These are phyloP conservation scores for Alouatta palliata DNA, from an alignment of 2,113 vertebrate species.

Conservation along the genomic window DNA sequence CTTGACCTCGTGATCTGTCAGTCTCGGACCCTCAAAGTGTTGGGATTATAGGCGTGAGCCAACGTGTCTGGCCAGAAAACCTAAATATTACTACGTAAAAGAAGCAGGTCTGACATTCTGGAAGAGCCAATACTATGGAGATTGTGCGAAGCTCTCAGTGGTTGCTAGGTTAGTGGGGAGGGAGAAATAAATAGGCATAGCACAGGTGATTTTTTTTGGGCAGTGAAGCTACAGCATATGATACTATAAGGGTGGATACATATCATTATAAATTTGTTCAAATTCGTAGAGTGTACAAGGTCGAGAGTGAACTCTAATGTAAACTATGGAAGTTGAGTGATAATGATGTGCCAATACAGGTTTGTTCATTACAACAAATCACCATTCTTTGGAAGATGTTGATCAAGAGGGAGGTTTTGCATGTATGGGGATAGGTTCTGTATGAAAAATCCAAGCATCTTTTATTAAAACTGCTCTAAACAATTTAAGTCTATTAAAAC, in stretches of 20 bases:
- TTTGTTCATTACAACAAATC: background rate
- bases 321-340: background rate
- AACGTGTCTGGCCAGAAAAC: background rate
- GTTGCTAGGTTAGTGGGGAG: background rate
- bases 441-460: background rate
- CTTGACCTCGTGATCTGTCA: too few relatives aligned
- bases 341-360: background rate
- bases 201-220: background rate
- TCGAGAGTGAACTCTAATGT: too few relatives aligned
- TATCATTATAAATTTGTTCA: background rate
- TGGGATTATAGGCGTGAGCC: too few relatives aligned
- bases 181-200: background rate
- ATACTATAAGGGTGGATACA: background rate
- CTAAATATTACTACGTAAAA: background rate
- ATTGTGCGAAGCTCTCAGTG: too few relatives aligned
- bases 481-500: background rate
- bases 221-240: background rate
- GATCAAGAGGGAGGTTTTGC: background rate
- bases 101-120: background rate
- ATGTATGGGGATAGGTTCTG: background rate
- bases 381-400: background rate
- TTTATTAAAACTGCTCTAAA: background rate
- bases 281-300: background rate
- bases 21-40: too few relatives aligned
- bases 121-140: background rate